Percentiles rank a stretch among this genome's conserved stretches.
These are phyloP conservation scores for Stichodactyla helianthus DNA, from an alignment of 64 coral and sea anemone genomes.

Conservation along the genomic window DNA sequence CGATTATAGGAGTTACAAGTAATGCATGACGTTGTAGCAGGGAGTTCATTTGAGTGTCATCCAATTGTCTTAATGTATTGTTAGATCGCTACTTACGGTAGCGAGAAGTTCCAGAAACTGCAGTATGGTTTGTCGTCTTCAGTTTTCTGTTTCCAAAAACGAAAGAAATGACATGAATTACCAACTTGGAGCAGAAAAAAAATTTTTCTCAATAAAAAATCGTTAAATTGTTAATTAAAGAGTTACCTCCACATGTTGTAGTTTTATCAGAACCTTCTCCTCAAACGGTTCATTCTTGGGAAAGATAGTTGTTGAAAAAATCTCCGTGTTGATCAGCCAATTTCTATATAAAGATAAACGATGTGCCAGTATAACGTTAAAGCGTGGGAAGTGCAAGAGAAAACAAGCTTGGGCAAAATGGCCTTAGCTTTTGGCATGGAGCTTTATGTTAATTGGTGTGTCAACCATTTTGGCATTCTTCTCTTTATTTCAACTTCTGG, in stretches of 20 bases:
- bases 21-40: too few species aligned
- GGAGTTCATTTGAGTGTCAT: too few species aligned
- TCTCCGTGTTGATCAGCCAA: not conserved
- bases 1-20: too few species aligned
- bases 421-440: too few species aligned
- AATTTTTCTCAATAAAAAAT: not conserved
- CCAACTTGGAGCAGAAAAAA: not conserved
- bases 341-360: not conserved
- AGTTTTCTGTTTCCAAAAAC: not conserved
- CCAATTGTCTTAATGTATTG: not conserved
- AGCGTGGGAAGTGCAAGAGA: too few species aligned
- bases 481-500: too few species aligned
- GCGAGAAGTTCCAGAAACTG: slow-evolving; percentile 14
- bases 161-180: not conserved
- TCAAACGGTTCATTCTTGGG: not conserved
- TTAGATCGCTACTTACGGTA: not conserved
- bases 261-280: not conserved
- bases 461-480: too few species aligned
- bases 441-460: too few species aligned
- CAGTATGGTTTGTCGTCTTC: not conserved
- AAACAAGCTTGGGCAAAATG: too few species aligned
- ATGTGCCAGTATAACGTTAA: too few species aligned
- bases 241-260: not conserved
- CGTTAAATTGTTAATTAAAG: not conserved
- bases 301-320: not conserved